Conservation (phyloP, 64 coral and sea anemone genomes). For the Actinia tenebrosa region DNA sequence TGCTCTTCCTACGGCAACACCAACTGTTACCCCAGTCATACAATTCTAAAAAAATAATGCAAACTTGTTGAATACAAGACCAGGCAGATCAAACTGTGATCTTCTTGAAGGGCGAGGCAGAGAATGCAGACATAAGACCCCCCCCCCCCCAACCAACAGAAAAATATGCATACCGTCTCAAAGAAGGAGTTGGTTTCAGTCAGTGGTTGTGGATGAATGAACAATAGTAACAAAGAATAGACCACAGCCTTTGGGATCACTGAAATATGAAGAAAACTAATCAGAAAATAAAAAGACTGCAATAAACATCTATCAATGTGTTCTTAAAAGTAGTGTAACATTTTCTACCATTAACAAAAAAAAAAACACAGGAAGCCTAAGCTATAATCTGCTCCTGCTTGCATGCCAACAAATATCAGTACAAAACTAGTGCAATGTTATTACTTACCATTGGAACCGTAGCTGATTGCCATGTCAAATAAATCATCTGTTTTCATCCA, state of each 20-base stretch:
- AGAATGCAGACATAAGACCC: too few species aligned
- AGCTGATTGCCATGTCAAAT: slow-evolving; percentile 70
- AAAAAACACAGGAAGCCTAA: too few species aligned
- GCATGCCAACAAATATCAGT: too few species aligned
- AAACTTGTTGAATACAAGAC: too few species aligned
- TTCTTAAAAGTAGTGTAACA: too few species aligned
- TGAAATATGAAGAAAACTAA: slow-evolving; percentile 24
- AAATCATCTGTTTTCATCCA: slow-evolving; percentile 93
- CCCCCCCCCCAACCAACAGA: too few species aligned
- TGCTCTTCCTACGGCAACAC: slow-evolving; percentile 53
- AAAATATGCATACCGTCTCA: slow-evolving; percentile 68
- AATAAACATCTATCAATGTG: too few species aligned
- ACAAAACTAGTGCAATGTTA: neutral
- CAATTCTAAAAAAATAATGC: neutral
- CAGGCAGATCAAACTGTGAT: too few species aligned
- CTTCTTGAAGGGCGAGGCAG: too few species aligned
- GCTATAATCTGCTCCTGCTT: too few species aligned
- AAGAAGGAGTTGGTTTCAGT: slow-evolving; percentile 65
- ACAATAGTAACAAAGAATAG: slow-evolving; percentile 77
- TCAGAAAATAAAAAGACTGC: neutral
- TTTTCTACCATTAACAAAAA: too few species aligned
- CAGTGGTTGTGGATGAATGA: slow-evolving; percentile 81
- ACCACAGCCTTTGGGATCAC: slow-evolving; percentile 77
- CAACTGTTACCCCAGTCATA: slow-evolving; percentile 54
- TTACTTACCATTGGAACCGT: slow-evolving; percentile 68